Base-by-base conservation (phyloP, 2,113 vertebrate genomes). In the Petaurus breviceps region DNA sequence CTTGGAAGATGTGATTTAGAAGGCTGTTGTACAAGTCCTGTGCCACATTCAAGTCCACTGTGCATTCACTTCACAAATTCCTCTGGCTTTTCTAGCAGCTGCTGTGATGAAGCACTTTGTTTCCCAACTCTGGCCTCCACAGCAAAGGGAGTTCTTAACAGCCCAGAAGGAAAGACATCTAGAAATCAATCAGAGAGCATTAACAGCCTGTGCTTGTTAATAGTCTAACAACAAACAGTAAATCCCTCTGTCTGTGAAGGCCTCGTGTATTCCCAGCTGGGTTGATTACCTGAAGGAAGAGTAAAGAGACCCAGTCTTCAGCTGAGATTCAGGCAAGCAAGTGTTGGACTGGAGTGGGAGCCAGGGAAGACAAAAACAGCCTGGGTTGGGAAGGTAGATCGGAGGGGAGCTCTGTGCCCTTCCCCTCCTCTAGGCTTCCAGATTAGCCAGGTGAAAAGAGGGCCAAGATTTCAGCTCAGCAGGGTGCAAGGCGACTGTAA, bases 101-200 rank as follows among this genome's bases (percentile, higher is more conserved):
- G 10, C 43, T n/a, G 90, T 50, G 89, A 84, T 47, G 7, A 91
- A 68, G 96, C 51, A 55, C 54, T 94, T 89, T 91, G 51, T 77
- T 92, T 96, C 51, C 53, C 91, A 24, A 19, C 6, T 90, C 46
- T 54, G 94, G 95, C 51, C 89, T 90, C 61, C 53, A 46, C 89
- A 89, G 93, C 91, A 25, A 93, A 53, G 92, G 43, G 51, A 94
- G 91, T 92, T 94, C 91, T 51, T 91, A 89, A 90, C n/a, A 43
- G 93, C 90, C 89, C 47, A 93, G 46, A 93, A 91, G 92, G 94
- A 92, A 89, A 89, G 47, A 1, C n/a, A n/a, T 37, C 77, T 89
- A 90, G 94, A 96, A 97, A 94, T 96, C 96, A 95, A 95, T 95
- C 96, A 91, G 57, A 91, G 89, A 84, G 43, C 91, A 94, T 93